phyloP scores from a whole-genome alignment of 2,888 invertebrate species.

The Luffia ferchaultella region DNA sequence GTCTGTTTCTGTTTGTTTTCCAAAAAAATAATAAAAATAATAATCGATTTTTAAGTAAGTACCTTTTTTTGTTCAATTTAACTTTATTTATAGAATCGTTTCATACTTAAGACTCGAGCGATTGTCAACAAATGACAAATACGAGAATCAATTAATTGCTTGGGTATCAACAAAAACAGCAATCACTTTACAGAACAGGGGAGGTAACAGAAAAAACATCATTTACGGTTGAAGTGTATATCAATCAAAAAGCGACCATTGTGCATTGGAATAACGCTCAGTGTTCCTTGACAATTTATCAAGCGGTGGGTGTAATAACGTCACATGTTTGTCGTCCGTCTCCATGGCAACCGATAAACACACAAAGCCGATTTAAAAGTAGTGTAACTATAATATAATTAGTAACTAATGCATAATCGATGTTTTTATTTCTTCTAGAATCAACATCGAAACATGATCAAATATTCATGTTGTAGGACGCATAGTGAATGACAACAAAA shows the following conservation, averaged over 20 bases:
- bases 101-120: too few relatives aligned
- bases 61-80: too few relatives aligned
- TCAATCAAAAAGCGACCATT: constrained; percentile 6
- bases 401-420: too few relatives aligned
- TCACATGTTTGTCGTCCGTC: constrained; percentile 14
- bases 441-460: too few relatives aligned
- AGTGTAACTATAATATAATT: neutral
- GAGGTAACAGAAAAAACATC: neutral
- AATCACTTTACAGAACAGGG: constrained; percentile 5
- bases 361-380: neutral
- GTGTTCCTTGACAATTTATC: constrained; percentile 6
- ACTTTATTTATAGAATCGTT: too few relatives aligned
- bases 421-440: too few relatives aligned
- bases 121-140: too few relatives aligned
- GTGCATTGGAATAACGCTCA: constrained; percentile 1
- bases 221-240: neutral
- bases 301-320: neutral
- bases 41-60: too few relatives aligned
- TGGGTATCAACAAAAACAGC: neutral
- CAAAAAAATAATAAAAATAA: too few relatives aligned
- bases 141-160: neutral
- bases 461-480: too few relatives aligned
- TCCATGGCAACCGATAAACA: constrained; percentile 13
- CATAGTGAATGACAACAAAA: too few relatives aligned
- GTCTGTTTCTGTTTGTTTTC: too few relatives aligned